Evolutionary conservation across 2,113 vertebrate species (phyloP).

Genomic region (Sinocyclocheilus maitianheensis): DNA sequence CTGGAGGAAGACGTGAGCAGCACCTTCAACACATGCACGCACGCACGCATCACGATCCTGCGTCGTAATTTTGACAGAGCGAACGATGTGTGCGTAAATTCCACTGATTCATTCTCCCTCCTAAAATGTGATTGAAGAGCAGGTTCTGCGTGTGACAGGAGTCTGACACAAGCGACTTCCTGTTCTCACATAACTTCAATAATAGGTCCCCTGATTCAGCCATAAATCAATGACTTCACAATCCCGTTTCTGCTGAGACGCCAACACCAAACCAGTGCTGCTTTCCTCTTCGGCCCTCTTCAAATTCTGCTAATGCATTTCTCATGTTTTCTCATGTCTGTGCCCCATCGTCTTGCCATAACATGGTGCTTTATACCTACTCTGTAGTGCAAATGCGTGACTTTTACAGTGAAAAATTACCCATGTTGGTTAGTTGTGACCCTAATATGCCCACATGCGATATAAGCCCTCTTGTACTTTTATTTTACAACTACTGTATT

Average conservation of each 20-base stretch:
- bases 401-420: neutral
- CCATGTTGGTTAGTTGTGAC: neutral
- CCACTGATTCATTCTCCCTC: slow-evolving; percentile 34
- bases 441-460: neutral
- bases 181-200: slow-evolving; percentile 38
- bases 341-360: neutral
- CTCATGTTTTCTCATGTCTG: neutral
- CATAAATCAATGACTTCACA: slow-evolving; percentile 42
- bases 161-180: slow-evolving; percentile 28
- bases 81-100: neutral
- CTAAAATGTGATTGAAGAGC: slow-evolving; percentile 25
- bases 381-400: neutral
- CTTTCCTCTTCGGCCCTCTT: neutral
- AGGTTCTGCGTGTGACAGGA: neutral
- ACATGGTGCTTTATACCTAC: slow-evolving; percentile 15
- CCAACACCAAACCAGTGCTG: neutral
- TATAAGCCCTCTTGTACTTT: neutral
- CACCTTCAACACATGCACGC: neutral
- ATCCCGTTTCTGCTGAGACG: neutral
- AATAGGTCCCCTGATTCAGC: slow-evolving; percentile 37
- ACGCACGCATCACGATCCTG: neutral
- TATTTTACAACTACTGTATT: neutral
- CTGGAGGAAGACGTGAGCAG: slow-evolving; percentile 1
- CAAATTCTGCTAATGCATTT: slow-evolving; percentile 23
- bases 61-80: slow-evolving; percentile 19